Evolutionary conservation across 2,797 vertebrate species (phyloP), one percentile per base, ranked within the genome.

Genomic region (Leucoraja ocellata): DNA sequence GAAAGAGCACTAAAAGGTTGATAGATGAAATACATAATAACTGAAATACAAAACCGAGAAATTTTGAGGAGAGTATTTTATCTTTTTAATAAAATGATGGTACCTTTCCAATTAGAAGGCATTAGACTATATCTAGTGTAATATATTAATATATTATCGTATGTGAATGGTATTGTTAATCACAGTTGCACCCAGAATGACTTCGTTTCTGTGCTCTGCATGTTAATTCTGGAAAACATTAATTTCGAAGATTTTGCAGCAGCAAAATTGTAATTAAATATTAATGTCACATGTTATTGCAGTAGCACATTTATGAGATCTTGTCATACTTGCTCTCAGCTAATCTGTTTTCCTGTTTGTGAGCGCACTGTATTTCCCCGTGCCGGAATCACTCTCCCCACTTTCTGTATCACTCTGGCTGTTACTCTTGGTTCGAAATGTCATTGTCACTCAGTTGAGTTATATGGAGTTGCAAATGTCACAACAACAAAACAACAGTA

Each of bases 131-230:
- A 97, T 97, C 97, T 97, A 97, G 97, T 97, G 97, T 97, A 97
- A 97, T 97, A 97, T 97, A 97, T 97, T 97, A 97, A 97, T 97
- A 97, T 97, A 97, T 97, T 97, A 97, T 97, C 96, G 97, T 97
- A 97, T 97, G 97, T 97, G 97, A 97, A 97, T 97, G 97, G 97
- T 96, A 97, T 97, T 97, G 97, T 97, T 97, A 97, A 97, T 97
- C 97, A 97, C 97, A 97, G 97, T 97, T 97, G 96, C 97, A 97
- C 97, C 97, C 97, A 96, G 96, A 97, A 97, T 96, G 97, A 97
- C 97, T 97, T 97, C 97, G 97, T 96, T 97, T 97, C 97, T 97
- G 97, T 97, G 97, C 97, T 95, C 96, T 97, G 97, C 97, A 97
- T 97, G 97, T 97, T 97, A 97, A 97, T 97, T 97, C 97, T 97